Evolutionary conservation across 2,113 vertebrate genomes (phyloP), one percentile per base, ranked within the genome.

Genomic region (Semicossyphus pulcher): DNA sequence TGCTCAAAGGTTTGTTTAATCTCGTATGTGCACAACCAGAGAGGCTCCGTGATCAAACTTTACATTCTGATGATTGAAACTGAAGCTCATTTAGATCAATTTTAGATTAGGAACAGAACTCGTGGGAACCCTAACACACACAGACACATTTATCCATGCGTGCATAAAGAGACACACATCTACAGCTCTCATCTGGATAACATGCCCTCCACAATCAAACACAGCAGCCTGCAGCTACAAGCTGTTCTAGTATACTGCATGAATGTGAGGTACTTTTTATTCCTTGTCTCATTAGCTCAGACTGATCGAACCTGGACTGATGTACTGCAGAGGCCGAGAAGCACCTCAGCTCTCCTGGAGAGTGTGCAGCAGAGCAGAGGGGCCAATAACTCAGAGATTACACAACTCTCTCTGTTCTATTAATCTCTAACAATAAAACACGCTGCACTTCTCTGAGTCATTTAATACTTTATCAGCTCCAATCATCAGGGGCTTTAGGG

Each of bases 361-460:
- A 69, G 65, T 14, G 25, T 25, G 53, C 68, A 81, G 21, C 23
- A 26, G 47, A 62, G 44, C 61, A 45, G 15, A 41, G 32, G 36
- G 68, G 62, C 49, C 57, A 85, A 74, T 79, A 81, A 88, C 14
- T 68, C 36, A 70, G 48, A 34, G 65, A 72, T 92, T 78, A 74
- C 54, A 49, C 36, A 77, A 87, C 64, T 12, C 56, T 66, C 77
- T 80, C 41, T 74, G 12, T 79, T 71, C 54, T 60, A 39, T 37
- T 81, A 85, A 69, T 80, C 75, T 73, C 28, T 15, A 80, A 60
- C 85, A 76, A 85, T 86, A 84, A 78, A 84, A 81, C 82, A 80
- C 10, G 25, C 68, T 59, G 70, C 74, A 76, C 80, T 54, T 59
- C 11, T 72, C 32, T 85, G 71, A 89, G 67, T 90, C 79, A 86